Evolutionary conservation across 2,797 vertebrate genomes (phyloP), one percentile per base, ranked within the genome.

Genomic region (Neopelma chrysocephalum): DNA sequence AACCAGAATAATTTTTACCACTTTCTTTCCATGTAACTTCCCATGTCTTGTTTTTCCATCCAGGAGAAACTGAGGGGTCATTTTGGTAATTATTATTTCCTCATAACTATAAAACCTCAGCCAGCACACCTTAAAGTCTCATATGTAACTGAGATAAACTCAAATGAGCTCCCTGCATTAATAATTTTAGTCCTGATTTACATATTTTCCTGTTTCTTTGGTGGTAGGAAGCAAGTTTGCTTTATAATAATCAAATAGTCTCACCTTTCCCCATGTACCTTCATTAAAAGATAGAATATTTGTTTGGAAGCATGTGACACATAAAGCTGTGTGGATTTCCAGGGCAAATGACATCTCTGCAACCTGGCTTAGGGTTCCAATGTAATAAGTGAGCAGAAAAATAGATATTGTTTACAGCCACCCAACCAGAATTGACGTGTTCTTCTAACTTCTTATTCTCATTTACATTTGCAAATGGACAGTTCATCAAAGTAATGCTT

Each of bases 61-160:
- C 2, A 8, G 86, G 89, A 86, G n/a, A 87, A 58, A 83, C 54
- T 8, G 3, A 66, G 58, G 64, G 53, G 75, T 91, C 27, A 54
- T 83, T 96, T 92, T 76, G 89, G 29, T 40, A 77, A 61, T 66
- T 87, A 83, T 31, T 76, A n/a, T 89, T 86, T 69, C 26, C 31
- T 91, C 2, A 0, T 51, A 64, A 15, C 0, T 15, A 12, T 71
- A 38, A 87, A 84, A 12, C 26, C 13, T 82, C 71, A 64, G 58
- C 31, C 31, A 71, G 18, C 17, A 12, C 20, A 45, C 65, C 62
- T 84, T 48, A 45, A 12, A 60, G 29, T 75, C 34, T 82, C 43
- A 11, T 27, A 20, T 47, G 16, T 51, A 84, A 69, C 21, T 18
- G 54, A 82, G 82, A 84, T 89, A 87, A 96, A 56, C 48, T 38